Base-by-base conservation (phyloP, 64 coral and sea anemone genomes). In the Pachyseris speciosa region DNA sequence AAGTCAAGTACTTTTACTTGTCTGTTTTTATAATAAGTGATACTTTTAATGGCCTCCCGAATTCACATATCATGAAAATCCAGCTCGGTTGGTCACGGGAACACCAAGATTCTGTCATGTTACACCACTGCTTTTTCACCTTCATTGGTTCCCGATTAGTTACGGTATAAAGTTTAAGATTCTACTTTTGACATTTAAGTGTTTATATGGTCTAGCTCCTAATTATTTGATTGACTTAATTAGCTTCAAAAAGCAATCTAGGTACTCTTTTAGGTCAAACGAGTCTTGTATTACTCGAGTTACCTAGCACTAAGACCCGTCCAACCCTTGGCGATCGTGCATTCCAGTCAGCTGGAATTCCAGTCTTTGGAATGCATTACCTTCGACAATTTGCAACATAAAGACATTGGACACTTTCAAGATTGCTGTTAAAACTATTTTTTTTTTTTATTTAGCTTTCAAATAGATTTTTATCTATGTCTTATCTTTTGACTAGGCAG, bases 361-460 rank as follows among this genome's bases (percentile, higher is more conserved):
- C 37, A 37, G 19, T 80, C 77, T 80, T 12, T 80, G 77, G 48
- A 80, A 80, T 59, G 31, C 28, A 80, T 61, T 80, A 58, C 77
- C 49, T 58, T 58, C 48, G 50, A 40, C 48, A 80, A 61, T 80
- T 74, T n/a, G 71, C 71, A 74, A n/a, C n/a, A n/a, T 74, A 47
- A 74, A 74, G 71, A 47, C 22, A 74, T 44, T 44, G 71, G n/a
- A 74, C 71, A 74, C 71, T 74, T 74, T 74, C 41, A 74, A 74
- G 38, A 74, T 40, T 49, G 71, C 71, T 74, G 71, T 43, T 74
- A 44, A 74, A 44, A 47, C 71, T 44, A 19, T 41, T 45, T 48
- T 72, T 72, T 74, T 69, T 12, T 32, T 69, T 31, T 57, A 69
- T 69, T 69, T 69, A 33, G 65, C 65, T 36, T 69, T 69, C 65